Evolutionary conservation across 2,797 vertebrate species (phyloP).

Genomic region (Yasuhikotakia modesta): DNA sequence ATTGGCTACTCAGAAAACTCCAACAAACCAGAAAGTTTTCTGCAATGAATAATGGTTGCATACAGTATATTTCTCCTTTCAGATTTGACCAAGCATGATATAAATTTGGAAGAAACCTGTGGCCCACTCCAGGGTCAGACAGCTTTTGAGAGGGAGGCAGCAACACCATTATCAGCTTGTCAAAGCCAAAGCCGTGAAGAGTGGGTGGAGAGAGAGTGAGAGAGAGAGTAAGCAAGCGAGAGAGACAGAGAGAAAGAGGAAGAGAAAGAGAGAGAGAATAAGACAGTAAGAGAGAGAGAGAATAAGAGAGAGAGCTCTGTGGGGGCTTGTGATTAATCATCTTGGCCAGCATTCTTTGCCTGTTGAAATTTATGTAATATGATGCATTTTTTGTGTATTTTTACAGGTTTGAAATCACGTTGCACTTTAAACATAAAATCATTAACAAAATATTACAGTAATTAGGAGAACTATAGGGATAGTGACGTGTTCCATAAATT

Average conservation of each 20-base stretch:
- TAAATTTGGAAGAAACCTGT: conserved; percentile 61
- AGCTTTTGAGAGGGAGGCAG: conserved; percentile 55
- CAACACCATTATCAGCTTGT: conserved; percentile 48
- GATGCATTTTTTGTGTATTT: conserved; percentile 5
- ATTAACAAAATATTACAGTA: no score
- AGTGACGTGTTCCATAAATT: no score
- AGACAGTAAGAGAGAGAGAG: conserved; percentile 33
- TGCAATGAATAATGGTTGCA: not conserved
- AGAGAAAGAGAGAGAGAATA: conserved; percentile 15
- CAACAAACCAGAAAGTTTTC: not conserved
- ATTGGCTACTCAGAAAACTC: not conserved
- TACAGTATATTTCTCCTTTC: conserved; percentile 5
- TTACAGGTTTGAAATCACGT: conserved; percentile 17
- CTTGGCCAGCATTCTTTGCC: conserved; percentile 31
- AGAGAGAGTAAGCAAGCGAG: conserved; percentile 13
- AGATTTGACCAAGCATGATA: conserved; percentile 49
- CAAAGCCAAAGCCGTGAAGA: conserved; percentile 38
- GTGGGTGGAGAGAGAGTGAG: conserved; percentile 44
- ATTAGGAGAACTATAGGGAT: no score
- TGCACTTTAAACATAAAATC: not conserved
- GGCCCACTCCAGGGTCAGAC: conserved; percentile 48
- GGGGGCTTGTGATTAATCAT: conserved; percentile 50
- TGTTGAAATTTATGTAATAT: conserved; percentile 42
- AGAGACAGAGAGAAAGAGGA: conserved; percentile 28
- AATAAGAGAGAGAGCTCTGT: conserved; percentile 8